phyloP scores from a whole-genome alignment of 2,113 vertebrate genomes.

The Gopherus flavomarginatus region DNA sequence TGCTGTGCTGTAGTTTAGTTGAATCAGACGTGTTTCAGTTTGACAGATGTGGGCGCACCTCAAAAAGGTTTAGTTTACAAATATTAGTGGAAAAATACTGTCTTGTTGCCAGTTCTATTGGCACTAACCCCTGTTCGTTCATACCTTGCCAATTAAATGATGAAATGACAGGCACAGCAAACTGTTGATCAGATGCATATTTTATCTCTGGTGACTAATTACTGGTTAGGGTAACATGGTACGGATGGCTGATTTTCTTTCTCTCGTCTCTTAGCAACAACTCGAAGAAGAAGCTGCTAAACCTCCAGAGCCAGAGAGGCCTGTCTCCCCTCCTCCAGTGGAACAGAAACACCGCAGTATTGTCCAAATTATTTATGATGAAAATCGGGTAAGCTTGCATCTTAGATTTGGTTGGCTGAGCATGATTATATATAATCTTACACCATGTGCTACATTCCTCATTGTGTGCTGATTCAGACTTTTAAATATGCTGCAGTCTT shows the following conservation, averaged over 20 bases:
- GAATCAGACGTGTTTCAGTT: not conserved
- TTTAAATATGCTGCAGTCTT: not conserved
- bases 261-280: conserved; percentile 94
- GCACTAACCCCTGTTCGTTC: conserved; percentile 40
- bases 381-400: conserved; percentile 89
- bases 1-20: not conserved
- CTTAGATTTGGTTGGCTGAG: not conserved
- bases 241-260: conserved; percentile 72
- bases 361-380: conserved; percentile 99
- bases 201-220: conserved; percentile 70
- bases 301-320: conserved; percentile 96
- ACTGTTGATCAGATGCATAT: conserved; percentile 39
- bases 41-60: not conserved
- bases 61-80: conserved; percentile 6
- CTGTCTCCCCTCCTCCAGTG: conserved; percentile 96
- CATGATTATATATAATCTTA: not conserved
- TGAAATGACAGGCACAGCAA: not conserved
- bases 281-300: conserved; percentile 99
- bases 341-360: conserved; percentile 99
- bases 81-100: not conserved
- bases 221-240: conserved; percentile 24
- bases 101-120: not conserved
- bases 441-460: rapidly evolving
- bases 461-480: not conserved
- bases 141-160: not conserved